A percentile compares a stretch with the other conserved stretches of the same genome.
phyloP scores from a whole-genome alignment of 1,140 invertebrate species.

The Lepeophtheirus salmonis region DNA sequence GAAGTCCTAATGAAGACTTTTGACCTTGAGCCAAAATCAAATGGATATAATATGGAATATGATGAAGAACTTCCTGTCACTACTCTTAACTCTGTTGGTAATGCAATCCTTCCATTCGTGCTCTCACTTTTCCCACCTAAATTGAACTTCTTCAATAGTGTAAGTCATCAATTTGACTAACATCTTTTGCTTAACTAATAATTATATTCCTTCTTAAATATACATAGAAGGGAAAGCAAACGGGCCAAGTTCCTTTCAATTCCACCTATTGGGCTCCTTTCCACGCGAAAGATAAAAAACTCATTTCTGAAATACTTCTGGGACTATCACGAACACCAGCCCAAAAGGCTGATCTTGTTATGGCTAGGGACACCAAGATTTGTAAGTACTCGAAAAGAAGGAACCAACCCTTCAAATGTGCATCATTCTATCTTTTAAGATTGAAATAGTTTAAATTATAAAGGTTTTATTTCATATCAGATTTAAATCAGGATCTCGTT shows the following conservation, averaged over 20 bases:
- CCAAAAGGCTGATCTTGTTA: constrained; percentile 7
- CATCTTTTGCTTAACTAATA: too few species aligned
- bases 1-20: constrained; percentile 17
- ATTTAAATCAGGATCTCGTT: constrained; percentile 50
- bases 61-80: constrained; percentile 14
- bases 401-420: too few species aligned
- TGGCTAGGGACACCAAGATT: constrained; percentile 11
- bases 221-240: neutral
- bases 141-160: neutral
- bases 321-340: constrained; percentile 1
- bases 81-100: constrained; percentile 9
- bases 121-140: constrained; percentile 12
- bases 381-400: constrained; percentile 2
- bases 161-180: constrained; percentile 15
- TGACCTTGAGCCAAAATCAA: neutral
- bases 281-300: neutral
- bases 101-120: constrained; percentile 12
- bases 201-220: too few species aligned
- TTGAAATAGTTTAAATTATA: too few species aligned
- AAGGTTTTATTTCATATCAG: constrained; percentile 3
- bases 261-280: constrained; percentile 11
- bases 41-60: constrained; percentile 16
- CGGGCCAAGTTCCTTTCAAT: neutral
- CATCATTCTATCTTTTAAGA: too few species aligned
- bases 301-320: neutral